A percentile compares a stretch with the other conserved stretches of the same genome.
Evolutionary conservation across 2,888 invertebrate species (phyloP).

Genomic region (Lottia gigantea): DNA sequence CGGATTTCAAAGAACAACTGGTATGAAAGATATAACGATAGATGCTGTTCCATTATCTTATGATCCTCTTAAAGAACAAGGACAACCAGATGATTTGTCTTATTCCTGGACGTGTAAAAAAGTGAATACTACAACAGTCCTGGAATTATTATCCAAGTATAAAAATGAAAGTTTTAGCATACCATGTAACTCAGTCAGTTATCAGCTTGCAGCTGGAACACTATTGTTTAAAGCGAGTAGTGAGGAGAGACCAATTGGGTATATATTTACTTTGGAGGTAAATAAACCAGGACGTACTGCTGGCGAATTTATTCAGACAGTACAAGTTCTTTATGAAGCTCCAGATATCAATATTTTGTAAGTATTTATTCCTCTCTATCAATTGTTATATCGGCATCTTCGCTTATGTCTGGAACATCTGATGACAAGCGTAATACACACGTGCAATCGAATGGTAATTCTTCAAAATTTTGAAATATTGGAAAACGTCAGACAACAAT

Average conservation of each 20-base stretch:
- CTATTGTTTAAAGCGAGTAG: constrained; percentile 8
- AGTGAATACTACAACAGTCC: neutral
- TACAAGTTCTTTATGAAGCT: constrained; percentile 14
- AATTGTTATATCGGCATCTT: too few species aligned
- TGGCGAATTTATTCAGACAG: constrained; percentile 1
- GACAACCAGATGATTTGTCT: constrained; percentile 11
- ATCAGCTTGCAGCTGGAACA: neutral
- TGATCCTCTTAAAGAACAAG: constrained; percentile 18
- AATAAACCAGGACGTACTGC: neutral
- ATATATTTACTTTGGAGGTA: constrained; percentile 11
- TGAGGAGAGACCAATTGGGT: neutral
- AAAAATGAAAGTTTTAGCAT: constrained; percentile 1
- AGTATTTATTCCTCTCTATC: neutral
- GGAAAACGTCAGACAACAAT: too few species aligned
- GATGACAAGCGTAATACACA: too few species aligned
- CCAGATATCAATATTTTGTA: constrained; percentile 10
- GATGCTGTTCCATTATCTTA: constrained; percentile 19
- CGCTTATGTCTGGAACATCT: too few species aligned
- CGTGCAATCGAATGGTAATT: too few species aligned
- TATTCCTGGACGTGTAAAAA: constrained; percentile 18
- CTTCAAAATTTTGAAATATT: too few species aligned
- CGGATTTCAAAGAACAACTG: constrained; percentile 11
- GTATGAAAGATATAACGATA: constrained; percentile 11
- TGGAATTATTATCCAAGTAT: neutral
- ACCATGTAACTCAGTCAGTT: constrained; percentile 7